Percentiles rank a stretch among this genome's conserved stretches.
Conservation (phyloP, 2,113 vertebrate species). For the Mobula birostris region DNA sequence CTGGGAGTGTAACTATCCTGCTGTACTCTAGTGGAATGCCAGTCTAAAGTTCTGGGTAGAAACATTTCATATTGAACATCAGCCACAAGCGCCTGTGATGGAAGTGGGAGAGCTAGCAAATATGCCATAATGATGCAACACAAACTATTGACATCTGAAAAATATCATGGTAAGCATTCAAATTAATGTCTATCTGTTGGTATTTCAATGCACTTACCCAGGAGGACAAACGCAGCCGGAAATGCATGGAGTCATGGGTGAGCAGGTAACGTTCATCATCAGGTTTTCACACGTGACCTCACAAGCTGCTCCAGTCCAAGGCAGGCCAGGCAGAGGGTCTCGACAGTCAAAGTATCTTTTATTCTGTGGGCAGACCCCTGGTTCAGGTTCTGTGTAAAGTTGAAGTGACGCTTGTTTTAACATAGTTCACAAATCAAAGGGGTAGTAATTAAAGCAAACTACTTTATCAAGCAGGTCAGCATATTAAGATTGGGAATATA, state of each 20-base stretch:
- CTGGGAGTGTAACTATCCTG: no score
- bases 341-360: conserved; percentile 89
- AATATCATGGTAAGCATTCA: neutral
- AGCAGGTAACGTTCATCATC: conserved; percentile 95
- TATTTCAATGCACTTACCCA: conserved; percentile 64
- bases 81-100: no score
- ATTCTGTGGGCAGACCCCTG: conserved; percentile 73
- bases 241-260: conserved; percentile 81
- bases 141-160: neutral
- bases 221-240: conserved; percentile 84
- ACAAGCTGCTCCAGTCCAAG: conserved; percentile 74
- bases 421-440: neutral
- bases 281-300: conserved; percentile 83
- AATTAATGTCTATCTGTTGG: neutral
- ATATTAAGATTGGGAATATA: neutral
- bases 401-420: neutral
- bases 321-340: conserved; percentile 68
- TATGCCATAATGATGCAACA: no score
- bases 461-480: neutral
- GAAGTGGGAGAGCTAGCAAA: no score
- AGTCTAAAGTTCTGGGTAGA: no score
- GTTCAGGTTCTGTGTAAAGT: conserved; percentile 54
- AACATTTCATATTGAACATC: no score
- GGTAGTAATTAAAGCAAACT: neutral
- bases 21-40: no score